Conservation (phyloP, 2,797 vertebrate genomes). For the Momotus momota region DNA sequence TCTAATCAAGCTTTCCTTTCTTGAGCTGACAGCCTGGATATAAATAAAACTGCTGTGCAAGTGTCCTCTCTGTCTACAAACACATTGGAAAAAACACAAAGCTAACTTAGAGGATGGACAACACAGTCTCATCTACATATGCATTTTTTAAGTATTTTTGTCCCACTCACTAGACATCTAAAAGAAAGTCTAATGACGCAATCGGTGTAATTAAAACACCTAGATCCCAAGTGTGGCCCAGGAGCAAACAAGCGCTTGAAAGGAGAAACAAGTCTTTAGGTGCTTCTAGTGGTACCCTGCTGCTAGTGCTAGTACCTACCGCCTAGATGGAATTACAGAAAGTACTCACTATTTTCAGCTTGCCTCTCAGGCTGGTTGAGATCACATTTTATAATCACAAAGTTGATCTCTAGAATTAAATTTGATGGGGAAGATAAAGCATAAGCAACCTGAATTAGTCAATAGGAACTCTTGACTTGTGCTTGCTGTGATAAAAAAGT, state of each 20-base stretch:
- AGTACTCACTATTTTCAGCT: not conserved
- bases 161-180: not conserved
- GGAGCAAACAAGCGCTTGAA: not conserved
- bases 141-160: not conserved
- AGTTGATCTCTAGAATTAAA: not conserved
- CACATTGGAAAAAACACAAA: not conserved
- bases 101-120: not conserved
- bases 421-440: not conserved
- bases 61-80: not conserved
- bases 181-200: not conserved
- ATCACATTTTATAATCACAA: not conserved
- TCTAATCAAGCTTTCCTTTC: not conserved
- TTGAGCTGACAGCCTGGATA: not conserved
- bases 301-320: not conserved
- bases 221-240: not conserved
- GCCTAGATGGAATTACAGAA: not conserved
- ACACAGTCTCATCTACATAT: not conserved
- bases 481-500: not conserved
- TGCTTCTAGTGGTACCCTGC: not conserved
- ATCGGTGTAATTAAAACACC: not conserved
- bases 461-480: not conserved
- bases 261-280: not conserved
- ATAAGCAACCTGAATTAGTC: not conserved
- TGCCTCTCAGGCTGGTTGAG: not conserved
- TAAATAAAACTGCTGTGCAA: not conserved